A percentile compares a stretch with the other conserved stretches of the same genome.
phyloP scores from a whole-genome alignment of 1,140 invertebrate species.

The Tyrophagus putrescentiae region DNA sequence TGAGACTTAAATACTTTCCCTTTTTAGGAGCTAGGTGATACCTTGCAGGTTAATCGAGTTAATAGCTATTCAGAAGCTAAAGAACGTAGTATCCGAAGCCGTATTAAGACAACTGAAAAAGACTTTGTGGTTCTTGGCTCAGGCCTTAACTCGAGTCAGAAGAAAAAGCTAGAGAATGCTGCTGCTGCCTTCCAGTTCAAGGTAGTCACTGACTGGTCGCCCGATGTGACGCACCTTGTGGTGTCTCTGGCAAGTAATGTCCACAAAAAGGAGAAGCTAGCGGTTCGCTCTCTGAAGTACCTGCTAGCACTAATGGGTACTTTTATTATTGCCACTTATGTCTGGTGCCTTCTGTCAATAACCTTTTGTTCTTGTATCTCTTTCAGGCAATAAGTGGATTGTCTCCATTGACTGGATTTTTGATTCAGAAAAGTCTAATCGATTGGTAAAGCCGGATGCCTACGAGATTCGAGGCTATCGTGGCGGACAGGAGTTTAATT shows the following conservation, averaged over 20 bases:
- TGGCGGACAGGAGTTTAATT: background rate
- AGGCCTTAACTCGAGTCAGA: background rate
- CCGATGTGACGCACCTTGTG: background rate
- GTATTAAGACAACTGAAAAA: background rate
- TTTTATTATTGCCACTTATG: too few species aligned
- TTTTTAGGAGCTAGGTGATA: too few species aligned
- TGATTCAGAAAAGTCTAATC: background rate
- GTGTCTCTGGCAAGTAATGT: background rate
- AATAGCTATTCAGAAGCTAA: too few species aligned
- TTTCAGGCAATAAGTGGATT: conserved; percentile 3
- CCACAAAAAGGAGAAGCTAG: background rate
- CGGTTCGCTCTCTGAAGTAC: background rate
- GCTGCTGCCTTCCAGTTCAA: background rate
- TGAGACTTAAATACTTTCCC: too few species aligned
- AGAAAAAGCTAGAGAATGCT: background rate
- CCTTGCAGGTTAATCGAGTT: too few species aligned
- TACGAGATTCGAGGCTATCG: background rate
- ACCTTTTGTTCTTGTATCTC: background rate
- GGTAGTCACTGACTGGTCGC: background rate
- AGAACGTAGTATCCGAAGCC: too few species aligned
- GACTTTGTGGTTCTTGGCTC: background rate
- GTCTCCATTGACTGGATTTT: background rate
- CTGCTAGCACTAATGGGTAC: background rate
- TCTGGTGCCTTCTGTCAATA: background rate
- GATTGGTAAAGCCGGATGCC: background rate